Base-by-base conservation (phyloP, 2,888 invertebrate species). In the Cataglyphis cursor region DNA sequence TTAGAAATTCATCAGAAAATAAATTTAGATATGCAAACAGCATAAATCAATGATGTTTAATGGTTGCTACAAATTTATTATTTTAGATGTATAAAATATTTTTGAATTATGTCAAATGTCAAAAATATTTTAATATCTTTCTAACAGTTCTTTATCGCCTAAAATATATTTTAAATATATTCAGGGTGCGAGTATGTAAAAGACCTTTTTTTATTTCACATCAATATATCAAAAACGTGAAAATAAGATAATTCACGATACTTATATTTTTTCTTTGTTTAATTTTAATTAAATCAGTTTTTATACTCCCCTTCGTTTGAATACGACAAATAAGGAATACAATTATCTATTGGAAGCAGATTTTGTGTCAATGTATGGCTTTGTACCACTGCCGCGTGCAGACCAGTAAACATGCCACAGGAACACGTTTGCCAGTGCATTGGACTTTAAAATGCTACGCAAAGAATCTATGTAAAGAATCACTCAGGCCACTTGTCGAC, bases 351-450 rank as follows among this genome's bases (percentile, higher is more conserved):
- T 38, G 41, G 28, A 44, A 44, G 21, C 44, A 61, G 9, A 73
- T 24, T 41, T 61, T 18, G 64, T 74, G 87, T 82, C 82, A 83
- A 90, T 78, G 86, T 76, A 86, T 82, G 84, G 89, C 92, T 92
- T 93, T 94, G 90, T 94, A 90, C 84, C 88, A 89, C 85, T 93
- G 94, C 92, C 94, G 91, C 87, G 83, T 87, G 91, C 94, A 94
- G 93, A 86, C 91, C 89, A 82, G 92, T 89, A 94, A 94, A 94
- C 93, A 94, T 93, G 92, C 93, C 93, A 93, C 82, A 80, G 90
- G 90, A 86, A 91, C 91, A 88, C 91, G 93, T 89, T 91, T 91
- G 89, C 89, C 90, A 90, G 90, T 92, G 88, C 81, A 88, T 92
- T 87, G 90, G 89, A 88, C 90, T 94, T 94, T 93, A 94, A 94